Base-by-base conservation (phyloP, 64 coral and sea anemone genomes). In the Exaiptasia diaphana region DNA sequence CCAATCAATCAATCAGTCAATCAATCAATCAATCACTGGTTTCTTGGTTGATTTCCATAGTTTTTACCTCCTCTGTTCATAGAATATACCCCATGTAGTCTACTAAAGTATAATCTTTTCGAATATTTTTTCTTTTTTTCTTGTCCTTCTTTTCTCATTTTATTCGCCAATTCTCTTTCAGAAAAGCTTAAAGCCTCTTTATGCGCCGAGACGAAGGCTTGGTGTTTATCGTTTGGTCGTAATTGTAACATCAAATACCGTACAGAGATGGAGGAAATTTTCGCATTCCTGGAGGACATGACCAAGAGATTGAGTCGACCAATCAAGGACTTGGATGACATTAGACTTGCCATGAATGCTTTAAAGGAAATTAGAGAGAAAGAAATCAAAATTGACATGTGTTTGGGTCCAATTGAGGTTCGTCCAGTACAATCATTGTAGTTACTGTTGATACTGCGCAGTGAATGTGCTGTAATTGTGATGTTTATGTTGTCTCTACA, bases 251-350 rank as follows among this genome's bases (percentile, higher is more conserved):
- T 64, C 2, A 92, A 92, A 44, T 99, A 99, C 60, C 81, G 80
- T 13, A 93, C 85, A 11, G 95, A 99, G 53, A 99, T 99, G 95
- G 95, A 99, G 53, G 84, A 88, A 50, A 89, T 93, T 15, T 93
- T 99, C 18, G 77, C 85, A 23, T 85, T 92, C 23, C 24, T 99
- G 21, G 95, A 99, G 60, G 95, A 99, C 28, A 93, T 92, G 67
- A 88, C 80, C 1, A 99, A 99, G 57, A 90, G 95, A 34, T 75
- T 99, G 3, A 93, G 79, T 62, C 65, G 95, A 76, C 95, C 95
- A 52, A 99, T 99, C 50, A 99, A 99, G 64, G 95, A 99, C 34
- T 70, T 99, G 12, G 95, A 99, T 89, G 95, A 99, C 22, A 99
- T 99, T 48, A 53, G 95, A 38, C 68, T 93, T 21, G 95, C 95